Percentiles rank a stretch among this genome's conserved stretches.
Conservation (phyloP, 2,888 invertebrate genomes). For the Athalia circularis region DNA sequence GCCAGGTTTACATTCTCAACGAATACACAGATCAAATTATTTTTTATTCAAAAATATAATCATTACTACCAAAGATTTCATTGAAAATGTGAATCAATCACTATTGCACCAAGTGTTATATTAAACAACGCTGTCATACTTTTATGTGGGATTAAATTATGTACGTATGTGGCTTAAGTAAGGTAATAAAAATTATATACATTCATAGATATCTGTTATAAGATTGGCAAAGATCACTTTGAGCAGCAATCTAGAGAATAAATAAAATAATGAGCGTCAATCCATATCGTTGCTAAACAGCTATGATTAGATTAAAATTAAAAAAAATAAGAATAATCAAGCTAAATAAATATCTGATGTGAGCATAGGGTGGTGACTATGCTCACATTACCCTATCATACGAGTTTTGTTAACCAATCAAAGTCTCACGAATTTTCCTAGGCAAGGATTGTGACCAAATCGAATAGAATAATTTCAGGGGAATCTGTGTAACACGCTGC, state of each 20-base stretch:
- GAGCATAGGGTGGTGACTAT: slow-evolving; percentile 18
- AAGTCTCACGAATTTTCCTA: slow-evolving; percentile 9
- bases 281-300: slow-evolving; percentile 26
- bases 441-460: slow-evolving; percentile 6
- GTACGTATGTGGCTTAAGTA: slow-evolving; percentile 5
- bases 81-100: slow-evolving; percentile 34
- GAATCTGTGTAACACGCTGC: not conserved
- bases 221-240: slow-evolving; percentile 26
- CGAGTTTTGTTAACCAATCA: slow-evolving; percentile 26
- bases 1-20: not conserved
- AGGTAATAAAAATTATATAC: slow-evolving; percentile 19
- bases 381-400: not conserved
- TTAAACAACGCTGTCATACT: slow-evolving; percentile 11
- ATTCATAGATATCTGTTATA: slow-evolving; percentile 27
- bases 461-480: not conserved
- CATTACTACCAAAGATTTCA: slow-evolving; percentile 4
- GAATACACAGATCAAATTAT: not conserved
- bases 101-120: slow-evolving; percentile 22
- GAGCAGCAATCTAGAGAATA: slow-evolving; percentile 17
- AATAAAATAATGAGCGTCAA: slow-evolving; percentile 38
- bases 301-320: not conserved
- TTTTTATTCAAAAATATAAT: not conserved
- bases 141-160: slow-evolving; percentile 1
- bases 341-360: slow-evolving; percentile 31
- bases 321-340: slow-evolving; percentile 4